A percentile compares a stretch with the other conserved stretches of the same genome.
phyloP scores from a whole-genome alignment of 2,113 vertebrate species.

The Chionis minor region DNA sequence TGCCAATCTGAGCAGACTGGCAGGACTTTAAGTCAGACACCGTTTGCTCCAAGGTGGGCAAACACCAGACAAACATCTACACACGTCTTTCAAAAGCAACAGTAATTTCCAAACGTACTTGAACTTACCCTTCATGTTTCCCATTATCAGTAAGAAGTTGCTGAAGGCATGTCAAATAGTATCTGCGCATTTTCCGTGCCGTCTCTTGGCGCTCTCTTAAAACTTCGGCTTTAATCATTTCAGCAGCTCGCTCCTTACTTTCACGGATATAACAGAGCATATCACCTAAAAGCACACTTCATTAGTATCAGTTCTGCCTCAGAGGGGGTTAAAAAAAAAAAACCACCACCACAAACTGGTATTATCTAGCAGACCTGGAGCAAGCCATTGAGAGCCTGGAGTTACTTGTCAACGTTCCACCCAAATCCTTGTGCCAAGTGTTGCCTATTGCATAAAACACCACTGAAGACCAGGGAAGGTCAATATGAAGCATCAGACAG shows the following conservation, averaged over 20 bases:
- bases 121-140: conserved; percentile 79
- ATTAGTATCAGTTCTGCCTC: neutral
- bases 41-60: neutral
- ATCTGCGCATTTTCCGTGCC: conserved; percentile 87
- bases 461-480: neutral
- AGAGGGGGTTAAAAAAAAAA: neutral
- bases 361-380: neutral
- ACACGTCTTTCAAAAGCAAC: neutral
- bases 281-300: conserved; percentile 77
- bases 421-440: neutral
- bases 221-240: conserved; percentile 87
- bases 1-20: rapidly evolving
- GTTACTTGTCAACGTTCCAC: neutral
- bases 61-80: neutral
- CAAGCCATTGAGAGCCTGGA: neutral
- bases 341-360: neutral
- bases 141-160: conserved; percentile 88
- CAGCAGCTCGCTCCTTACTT: conserved; percentile 87
- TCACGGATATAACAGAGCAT: conserved; percentile 92
- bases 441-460: neutral
- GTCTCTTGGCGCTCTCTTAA: conserved; percentile 89
- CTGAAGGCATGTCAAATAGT: conserved; percentile 91
- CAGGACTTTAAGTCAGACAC: neutral
- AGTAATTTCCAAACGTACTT: neutral
- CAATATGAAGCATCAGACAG: neutral